phyloP scores from a whole-genome alignment of 1,140 invertebrate genomes.

The Atta colombica region DNA sequence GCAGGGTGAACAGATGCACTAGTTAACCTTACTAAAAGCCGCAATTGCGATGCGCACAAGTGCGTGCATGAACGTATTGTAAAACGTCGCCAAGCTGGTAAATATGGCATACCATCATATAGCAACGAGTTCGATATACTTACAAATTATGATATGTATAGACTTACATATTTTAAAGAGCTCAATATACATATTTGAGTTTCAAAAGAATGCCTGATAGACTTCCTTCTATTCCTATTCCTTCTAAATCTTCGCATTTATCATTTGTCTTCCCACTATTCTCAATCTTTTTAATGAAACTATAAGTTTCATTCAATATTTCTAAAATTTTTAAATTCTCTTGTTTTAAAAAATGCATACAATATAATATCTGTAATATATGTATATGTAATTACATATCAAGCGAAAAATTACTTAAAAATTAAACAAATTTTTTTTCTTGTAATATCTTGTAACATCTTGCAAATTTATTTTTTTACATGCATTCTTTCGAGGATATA shows the following conservation, averaged over 20 bases:
- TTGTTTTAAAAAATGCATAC: not conserved
- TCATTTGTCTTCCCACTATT: not conserved
- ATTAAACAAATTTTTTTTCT: too few species aligned
- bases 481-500: too few species aligned
- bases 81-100: constrained; percentile 28
- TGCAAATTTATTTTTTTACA: too few species aligned
- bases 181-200: not conserved
- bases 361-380: too few species aligned
- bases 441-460: too few species aligned
- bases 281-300: not conserved
- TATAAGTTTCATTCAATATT: not conserved
- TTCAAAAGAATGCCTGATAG: not conserved
- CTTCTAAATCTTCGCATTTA: not conserved
- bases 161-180: not conserved
- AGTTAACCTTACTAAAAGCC: constrained; percentile 79
- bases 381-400: too few species aligned
- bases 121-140: constrained; percentile 59
- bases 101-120: constrained; percentile 15
- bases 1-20: constrained; percentile 64
- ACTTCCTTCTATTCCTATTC: too few species aligned
- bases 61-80: constrained; percentile 2
- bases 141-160: constrained; percentile 44
- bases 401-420: too few species aligned
- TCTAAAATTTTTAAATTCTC: not conserved
- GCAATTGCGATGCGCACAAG: constrained; percentile 65